These are phyloP conservation scores for Melieria crassipennis DNA, from an alignment of 2,888 invertebrate genomes.

Conservation along the genomic window DNA sequence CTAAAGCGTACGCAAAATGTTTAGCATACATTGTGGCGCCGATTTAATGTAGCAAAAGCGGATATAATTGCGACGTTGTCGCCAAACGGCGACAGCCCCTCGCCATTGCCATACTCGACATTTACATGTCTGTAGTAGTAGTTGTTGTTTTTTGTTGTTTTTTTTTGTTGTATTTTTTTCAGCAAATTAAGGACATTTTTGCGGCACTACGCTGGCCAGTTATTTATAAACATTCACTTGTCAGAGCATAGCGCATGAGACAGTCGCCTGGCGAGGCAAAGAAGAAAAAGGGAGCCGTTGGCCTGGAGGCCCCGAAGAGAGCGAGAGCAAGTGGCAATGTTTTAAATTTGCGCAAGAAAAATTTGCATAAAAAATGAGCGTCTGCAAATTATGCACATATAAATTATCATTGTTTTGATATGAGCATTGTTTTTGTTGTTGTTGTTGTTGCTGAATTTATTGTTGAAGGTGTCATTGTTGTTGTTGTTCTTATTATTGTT, in stretches of 20 bases:
- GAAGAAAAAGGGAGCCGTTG: not conserved
- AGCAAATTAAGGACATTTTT: not conserved
- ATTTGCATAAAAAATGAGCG: constrained; percentile 57
- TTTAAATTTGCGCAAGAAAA: constrained; percentile 12
- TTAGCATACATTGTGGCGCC: constrained; percentile 17
- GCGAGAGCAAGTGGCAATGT: no score
- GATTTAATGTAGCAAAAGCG: constrained; percentile 11
- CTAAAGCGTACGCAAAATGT: not conserved
- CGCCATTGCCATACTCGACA: no score
- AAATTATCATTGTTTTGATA: constrained; percentile 36
- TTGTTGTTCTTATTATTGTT: constrained; percentile 4
- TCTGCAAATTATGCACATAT: constrained; percentile 54
- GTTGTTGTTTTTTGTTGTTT: not conserved
- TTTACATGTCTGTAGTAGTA: not conserved
- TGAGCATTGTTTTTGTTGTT: constrained; percentile 46
- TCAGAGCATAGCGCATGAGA: not conserved
- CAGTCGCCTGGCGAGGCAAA: not conserved
- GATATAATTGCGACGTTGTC: constrained; percentile 14
- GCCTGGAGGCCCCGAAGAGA: not conserved
- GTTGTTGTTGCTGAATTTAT: not conserved
- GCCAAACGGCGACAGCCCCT: not conserved
- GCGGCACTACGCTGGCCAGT: not conserved
- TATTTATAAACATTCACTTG: not conserved
- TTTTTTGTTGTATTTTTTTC: no score
- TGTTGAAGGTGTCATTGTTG: no score